Evolutionary conservation across 2,888 invertebrate species (phyloP).

Genomic region (Lymantria dispar): DNA sequence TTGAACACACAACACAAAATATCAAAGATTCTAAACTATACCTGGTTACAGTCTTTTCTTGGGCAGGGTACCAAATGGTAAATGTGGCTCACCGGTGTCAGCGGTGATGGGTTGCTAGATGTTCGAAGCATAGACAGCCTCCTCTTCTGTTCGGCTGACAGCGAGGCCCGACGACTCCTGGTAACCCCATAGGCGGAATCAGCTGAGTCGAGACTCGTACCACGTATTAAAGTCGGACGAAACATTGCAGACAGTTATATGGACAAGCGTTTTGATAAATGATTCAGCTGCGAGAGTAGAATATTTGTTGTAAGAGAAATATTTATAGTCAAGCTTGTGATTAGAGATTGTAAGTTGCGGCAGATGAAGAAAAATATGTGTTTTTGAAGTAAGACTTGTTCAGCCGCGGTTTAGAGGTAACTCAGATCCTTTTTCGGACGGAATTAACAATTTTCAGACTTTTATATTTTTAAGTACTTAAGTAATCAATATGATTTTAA

Average conservation of each 20-base stretch:
- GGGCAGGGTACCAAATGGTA: slow-evolving; percentile 82
- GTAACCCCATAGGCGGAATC: slow-evolving; percentile 63
- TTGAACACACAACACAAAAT: slow-evolving; percentile 26
- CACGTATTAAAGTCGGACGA: slow-evolving; percentile 64
- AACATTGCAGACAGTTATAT: slow-evolving; percentile 47
- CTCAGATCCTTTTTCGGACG: too few species aligned
- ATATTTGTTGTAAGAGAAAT: not conserved
- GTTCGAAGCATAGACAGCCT: slow-evolving; percentile 68
- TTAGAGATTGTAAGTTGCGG: not conserved
- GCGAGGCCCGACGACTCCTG: slow-evolving; percentile 76
- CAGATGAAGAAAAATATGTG: too few species aligned
- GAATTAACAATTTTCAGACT: too few species aligned
- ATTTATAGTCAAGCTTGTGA: not conserved
- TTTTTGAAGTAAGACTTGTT: too few species aligned
- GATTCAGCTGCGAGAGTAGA: slow-evolving; percentile 4
- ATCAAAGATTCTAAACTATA: slow-evolving; percentile 41
- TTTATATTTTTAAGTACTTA: too few species aligned
- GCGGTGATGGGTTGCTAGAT: slow-evolving; percentile 63
- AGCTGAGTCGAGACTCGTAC: slow-evolving; percentile 61
- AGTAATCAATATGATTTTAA: too few species aligned
- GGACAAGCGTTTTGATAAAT: slow-evolving; percentile 2
- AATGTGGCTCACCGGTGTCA: slow-evolving; percentile 81
- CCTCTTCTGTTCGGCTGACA: slow-evolving; percentile 70
- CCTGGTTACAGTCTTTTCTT: slow-evolving; percentile 79
- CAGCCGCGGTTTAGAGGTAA: too few species aligned